Conservation (phyloP, 23 tunicate genomes). For the Halocynthia aurantium region DNA sequence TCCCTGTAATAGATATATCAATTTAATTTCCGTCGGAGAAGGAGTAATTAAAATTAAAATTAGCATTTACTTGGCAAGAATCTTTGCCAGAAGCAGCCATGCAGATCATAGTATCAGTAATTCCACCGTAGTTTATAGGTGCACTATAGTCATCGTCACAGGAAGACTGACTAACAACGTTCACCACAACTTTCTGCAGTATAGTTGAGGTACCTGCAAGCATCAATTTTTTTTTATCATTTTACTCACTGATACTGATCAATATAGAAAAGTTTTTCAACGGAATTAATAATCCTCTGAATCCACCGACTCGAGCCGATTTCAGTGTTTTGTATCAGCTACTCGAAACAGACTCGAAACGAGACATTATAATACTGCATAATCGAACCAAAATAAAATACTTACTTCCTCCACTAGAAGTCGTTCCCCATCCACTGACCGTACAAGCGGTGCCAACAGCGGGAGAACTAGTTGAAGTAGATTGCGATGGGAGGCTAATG, state of each 20-base stretch:
- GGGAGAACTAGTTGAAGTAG: slow-evolving; percentile 26
- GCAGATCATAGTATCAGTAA: slow-evolving; percentile 71
- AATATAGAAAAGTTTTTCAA: neutral
- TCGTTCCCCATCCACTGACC: slow-evolving; percentile 94
- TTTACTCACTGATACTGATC: neutral
- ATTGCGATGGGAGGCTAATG: slow-evolving; percentile 44
- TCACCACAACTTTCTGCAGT: slow-evolving; percentile 43
- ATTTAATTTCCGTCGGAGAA: neutral
- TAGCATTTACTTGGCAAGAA: slow-evolving; percentile 71
- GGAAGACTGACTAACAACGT: slow-evolving; percentile 41
- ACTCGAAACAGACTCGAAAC: neutral
- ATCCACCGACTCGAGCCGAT: neutral
- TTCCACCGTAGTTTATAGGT: slow-evolving; percentile 73
- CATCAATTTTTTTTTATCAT: neutral
- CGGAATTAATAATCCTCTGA: neutral
- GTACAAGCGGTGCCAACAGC: slow-evolving; percentile 52
- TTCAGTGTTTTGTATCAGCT: no score
- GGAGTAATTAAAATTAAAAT: no score
- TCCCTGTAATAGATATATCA: slow-evolving; percentile 41
- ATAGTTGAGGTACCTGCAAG: slow-evolving; percentile 39
- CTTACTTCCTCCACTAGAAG: slow-evolving; percentile 48
- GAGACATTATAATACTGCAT: neutral
- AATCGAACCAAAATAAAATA: neutral
- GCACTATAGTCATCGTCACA: slow-evolving; percentile 53
- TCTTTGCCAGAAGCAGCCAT: slow-evolving; percentile 78